Evolutionary conservation across 37 sponge, comb jelly and placozoan species (phyloP), one percentile per base, ranked within the genome.

Genomic region (Crambe crambe): DNA sequence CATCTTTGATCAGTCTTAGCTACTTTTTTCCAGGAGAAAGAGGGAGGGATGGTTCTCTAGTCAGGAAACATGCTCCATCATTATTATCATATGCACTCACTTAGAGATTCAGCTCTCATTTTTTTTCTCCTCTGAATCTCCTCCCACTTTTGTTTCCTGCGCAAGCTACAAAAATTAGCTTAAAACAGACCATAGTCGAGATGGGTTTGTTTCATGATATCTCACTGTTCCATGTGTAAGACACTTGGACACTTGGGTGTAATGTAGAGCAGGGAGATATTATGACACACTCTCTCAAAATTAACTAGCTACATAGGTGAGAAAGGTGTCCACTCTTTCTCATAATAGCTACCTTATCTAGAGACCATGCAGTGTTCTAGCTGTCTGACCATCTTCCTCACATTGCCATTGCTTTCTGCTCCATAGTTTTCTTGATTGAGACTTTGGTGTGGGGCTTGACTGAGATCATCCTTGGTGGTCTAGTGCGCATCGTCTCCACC

Each of bases 381-480:
- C n/a, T n/a, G n/a, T n/a, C n/a, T n/a, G n/a, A n/a, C n/a, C n/a
- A n/a, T n/a, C n/a, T n/a, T 1, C 23, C 78, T 77, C 37, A 84
- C 86, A 78, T 54, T n/a, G 59, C 80, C 23, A 86, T 32, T 65
- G 86, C 86, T 72, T 65, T 86, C 38, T 79, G 67, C 57, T 86
- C 65, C 15, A 79, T 74, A 41, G 73, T 72, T 63, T 79, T 79
- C 54, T 71, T 37, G 3, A 76, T 9, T 43, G 23, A 22, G 2
- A 27, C 25, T 43, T 83, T 83, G 27, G 42, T 56, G 26, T 76
- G 41, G 15, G 26, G 58, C 38, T 73, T 71, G 31, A 86, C 36
- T 8, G 62, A 31, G 63, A 86, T 86, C 67, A 42, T 42, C 34
- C 9, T 61, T 72, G 75, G 80, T 23, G 39, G 35, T 26, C 26